phyloP scores from a whole-genome alignment of 2,113 vertebrate species.

The Ciconia stormi region DNA sequence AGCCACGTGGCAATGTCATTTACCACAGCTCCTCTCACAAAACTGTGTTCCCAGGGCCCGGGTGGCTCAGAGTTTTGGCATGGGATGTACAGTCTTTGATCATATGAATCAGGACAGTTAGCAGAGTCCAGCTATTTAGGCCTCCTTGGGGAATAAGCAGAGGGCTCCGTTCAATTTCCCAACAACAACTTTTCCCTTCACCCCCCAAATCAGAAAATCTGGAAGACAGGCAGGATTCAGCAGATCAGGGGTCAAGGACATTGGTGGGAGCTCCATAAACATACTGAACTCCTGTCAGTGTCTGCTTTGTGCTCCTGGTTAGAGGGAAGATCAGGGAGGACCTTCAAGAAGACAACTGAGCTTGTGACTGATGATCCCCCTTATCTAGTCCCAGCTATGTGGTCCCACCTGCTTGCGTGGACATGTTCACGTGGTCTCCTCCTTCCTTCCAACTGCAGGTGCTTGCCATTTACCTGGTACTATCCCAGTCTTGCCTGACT shows the following conservation, averaged over 20 bases:
- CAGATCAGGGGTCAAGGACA: background rate
- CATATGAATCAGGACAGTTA: background rate
- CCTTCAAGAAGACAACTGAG: background rate
- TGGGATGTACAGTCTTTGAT: background rate
- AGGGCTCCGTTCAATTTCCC: background rate
- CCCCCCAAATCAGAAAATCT: background rate
- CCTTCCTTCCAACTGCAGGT: background rate
- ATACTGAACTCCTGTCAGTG: background rate
- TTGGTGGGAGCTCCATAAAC: background rate
- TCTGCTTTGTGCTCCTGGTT: background rate
- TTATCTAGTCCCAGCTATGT: background rate
- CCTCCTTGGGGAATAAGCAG: background rate
- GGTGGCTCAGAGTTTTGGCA: background rate
- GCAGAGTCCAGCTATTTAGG: background rate
- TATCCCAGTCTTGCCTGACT: background rate
- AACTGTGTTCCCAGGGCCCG: background rate
- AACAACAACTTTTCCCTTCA: background rate
- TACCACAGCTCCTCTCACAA: background rate
- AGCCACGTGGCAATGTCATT: background rate
- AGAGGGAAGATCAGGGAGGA: background rate
- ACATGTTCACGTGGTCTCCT: background rate
- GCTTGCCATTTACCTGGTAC: background rate
- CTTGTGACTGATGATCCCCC: background rate
- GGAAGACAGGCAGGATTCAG: background rate
- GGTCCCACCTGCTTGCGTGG: background rate